Evolutionary conservation across 2,113 vertebrate species (phyloP).

Genomic region (Promerops cafer): DNA sequence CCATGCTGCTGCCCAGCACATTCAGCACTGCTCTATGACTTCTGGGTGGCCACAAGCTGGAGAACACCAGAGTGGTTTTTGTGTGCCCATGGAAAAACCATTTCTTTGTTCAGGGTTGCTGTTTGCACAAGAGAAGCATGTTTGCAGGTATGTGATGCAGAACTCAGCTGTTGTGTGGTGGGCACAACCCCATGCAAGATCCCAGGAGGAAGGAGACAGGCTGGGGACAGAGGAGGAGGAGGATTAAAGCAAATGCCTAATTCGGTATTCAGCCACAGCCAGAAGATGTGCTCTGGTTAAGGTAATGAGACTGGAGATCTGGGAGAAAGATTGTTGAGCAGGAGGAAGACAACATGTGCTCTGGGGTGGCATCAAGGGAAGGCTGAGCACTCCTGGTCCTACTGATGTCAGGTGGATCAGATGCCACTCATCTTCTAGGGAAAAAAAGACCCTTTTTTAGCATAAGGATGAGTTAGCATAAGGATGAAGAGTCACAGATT

Average conservation of each 20-base stretch:
- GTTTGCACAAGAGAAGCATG: not conserved
- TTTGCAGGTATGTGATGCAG: not conserved
- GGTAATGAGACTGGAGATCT: not conserved
- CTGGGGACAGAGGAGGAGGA: not conserved
- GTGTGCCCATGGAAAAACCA: not conserved
- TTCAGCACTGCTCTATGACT: not conserved
- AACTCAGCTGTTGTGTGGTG: not conserved
- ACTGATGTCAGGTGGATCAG: not conserved
- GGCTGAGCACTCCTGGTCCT: not conserved
- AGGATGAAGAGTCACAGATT: not conserved
- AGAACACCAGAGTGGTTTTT: not conserved
- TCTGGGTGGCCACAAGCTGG: not conserved
- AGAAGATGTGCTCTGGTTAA: not conserved
- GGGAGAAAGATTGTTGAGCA: not conserved
- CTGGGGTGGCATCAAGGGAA: not conserved
- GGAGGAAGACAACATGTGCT: not conserved
- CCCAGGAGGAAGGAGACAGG: not conserved
- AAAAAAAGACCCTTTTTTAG: not conserved
- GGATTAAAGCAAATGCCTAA: not conserved
- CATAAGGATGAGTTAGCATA: not conserved
- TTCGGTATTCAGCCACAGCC: not conserved
- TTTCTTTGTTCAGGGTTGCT: not conserved
- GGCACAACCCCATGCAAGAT: not conserved
- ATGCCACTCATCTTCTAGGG: not conserved
- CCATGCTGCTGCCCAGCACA: not conserved